These are phyloP conservation scores for Microctonus aethiopoides DNA, from an alignment of 2,888 invertebrate species.

Conservation along the genomic window DNA sequence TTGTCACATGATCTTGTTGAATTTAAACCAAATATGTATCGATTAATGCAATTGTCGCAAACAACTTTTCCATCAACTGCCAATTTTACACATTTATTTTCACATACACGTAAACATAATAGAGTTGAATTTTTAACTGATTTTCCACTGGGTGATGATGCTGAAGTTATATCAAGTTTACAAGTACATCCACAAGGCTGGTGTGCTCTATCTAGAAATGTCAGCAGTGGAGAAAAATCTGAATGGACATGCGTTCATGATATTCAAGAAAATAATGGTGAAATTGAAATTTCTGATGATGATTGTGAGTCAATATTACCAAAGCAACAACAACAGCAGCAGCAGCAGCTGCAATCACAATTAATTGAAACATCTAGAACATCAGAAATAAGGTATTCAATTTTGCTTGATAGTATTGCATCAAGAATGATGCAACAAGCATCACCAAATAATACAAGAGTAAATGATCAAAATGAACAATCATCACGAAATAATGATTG, in stretches of 20 bases:
- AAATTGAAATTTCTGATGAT: conserved; percentile 55
- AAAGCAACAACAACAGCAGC: conserved; percentile 49
- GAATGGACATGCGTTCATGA: conserved; percentile 97
- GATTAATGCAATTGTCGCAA: conserved; percentile 88
- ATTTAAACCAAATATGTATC: conserved; percentile 90
- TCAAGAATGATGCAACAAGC: conserved; percentile 51
- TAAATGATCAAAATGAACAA: conserved; percentile 29
- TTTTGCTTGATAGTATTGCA: conserved; percentile 56
- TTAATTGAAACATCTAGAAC: conserved; percentile 30
- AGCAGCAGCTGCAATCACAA: conserved; percentile 51
- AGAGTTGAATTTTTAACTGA: conserved; percentile 91
- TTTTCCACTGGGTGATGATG: conserved; percentile 87
- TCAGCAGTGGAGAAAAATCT: conserved; percentile 84
- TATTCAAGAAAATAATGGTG: conserved; percentile 77
- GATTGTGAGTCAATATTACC: conserved; percentile 37
- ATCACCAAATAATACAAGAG: conserved; percentile 41
- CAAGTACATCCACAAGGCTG: conserved; percentile 92
- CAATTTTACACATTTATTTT: conserved; percentile 85
- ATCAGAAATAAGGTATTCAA: conserved; percentile 56
- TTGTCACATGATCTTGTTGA: conserved; percentile 84
- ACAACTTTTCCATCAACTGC: conserved; percentile 85
- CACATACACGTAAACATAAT: conserved; percentile 78
- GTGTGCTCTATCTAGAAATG: conserved; percentile 89
- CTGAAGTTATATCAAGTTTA: conserved; percentile 90
- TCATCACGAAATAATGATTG: conserved; percentile 51